Percentiles rank a stretch among this genome's conserved stretches.
These are phyloP conservation scores for Grapholita molesta DNA, from an alignment of 1,140 invertebrate genomes.

Conservation along the genomic window DNA sequence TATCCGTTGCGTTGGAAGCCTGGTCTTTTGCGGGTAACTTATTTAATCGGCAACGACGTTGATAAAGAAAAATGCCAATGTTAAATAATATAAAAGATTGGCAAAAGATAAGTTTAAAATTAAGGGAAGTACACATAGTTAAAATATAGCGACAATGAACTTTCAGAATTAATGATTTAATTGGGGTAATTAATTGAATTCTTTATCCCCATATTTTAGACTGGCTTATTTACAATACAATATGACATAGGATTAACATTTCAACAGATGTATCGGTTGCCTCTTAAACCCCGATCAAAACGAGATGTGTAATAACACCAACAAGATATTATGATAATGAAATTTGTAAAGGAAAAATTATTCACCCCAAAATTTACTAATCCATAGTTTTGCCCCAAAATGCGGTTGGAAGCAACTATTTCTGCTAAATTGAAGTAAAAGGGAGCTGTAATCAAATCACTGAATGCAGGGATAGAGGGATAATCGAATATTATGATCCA, in stretches of 20 bases:
- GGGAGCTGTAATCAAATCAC: conserved; percentile 52
- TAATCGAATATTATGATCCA: conserved; percentile 49
- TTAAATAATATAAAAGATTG: too few species aligned
- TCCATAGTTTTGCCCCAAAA: conserved; percentile 54
- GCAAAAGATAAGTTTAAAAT: too few species aligned
- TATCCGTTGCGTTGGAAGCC: too few species aligned
- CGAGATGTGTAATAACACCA: conserved; percentile 9
- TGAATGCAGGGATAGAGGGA: conserved; percentile 24
- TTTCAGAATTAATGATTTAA: too few species aligned
- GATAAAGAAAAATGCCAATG: too few species aligned
- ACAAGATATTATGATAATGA: conserved; percentile 44
- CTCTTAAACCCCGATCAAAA: conserved; percentile 19
- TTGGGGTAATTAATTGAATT: too few species aligned
- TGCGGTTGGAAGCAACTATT: conserved; percentile 57
- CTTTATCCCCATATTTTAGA: too few species aligned
- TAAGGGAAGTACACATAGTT: too few species aligned
- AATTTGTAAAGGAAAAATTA: conserved; percentile 51
- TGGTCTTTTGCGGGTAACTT: too few species aligned
- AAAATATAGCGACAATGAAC: too few species aligned
- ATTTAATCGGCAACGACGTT: too few species aligned
- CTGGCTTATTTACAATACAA: too few species aligned
- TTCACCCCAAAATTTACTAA: conserved; percentile 51
- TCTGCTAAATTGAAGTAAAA: conserved; percentile 46
- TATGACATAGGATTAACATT: conserved; percentile 24
- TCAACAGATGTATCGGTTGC: conserved; percentile 21